phyloP scores from a whole-genome alignment of 1,140 invertebrate species.

The Megalonaias nervosa region DNA sequence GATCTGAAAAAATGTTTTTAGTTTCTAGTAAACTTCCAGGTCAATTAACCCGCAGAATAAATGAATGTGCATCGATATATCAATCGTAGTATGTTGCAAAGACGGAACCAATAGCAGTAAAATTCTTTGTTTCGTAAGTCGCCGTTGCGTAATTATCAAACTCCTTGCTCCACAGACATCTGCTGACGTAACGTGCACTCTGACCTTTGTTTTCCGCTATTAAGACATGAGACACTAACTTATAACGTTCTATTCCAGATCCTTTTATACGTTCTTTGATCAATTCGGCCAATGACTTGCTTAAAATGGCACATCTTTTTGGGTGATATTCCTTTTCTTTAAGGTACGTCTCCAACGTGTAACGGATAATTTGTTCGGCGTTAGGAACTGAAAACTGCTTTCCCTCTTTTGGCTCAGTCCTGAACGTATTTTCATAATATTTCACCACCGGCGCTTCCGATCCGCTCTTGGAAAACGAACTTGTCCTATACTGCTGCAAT shows the following conservation, averaged over 20 bases:
- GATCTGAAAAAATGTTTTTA: no score
- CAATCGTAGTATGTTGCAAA: conserved; percentile 60
- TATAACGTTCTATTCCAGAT: conserved; percentile 50
- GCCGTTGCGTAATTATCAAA: conserved; percentile 57
- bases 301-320: conserved; percentile 43
- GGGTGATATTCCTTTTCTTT: conserved; percentile 45
- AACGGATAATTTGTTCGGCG: conserved; percentile 42
- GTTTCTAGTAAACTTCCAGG: no score
- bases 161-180: conserved; percentile 58
- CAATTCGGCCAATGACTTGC: conserved; percentile 46
- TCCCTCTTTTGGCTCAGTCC: conserved; percentile 38
- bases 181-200: conserved; percentile 48
- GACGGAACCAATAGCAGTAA: conserved; percentile 53
- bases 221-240: conserved; percentile 55
- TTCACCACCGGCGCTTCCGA: conserved; percentile 20
- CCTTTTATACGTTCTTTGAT: conserved; percentile 57
- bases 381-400: conserved; percentile 38
- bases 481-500: conserved; percentile 21
- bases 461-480: conserved; percentile 32
- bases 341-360: conserved; percentile 45
- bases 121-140: conserved; percentile 46
- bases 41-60: no score
- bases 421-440: conserved; percentile 51
- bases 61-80: neutral
- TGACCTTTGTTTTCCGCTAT: conserved; percentile 55